phyloP scores from a whole-genome alignment of 2,113 vertebrate genomes.

The Parus major region DNA sequence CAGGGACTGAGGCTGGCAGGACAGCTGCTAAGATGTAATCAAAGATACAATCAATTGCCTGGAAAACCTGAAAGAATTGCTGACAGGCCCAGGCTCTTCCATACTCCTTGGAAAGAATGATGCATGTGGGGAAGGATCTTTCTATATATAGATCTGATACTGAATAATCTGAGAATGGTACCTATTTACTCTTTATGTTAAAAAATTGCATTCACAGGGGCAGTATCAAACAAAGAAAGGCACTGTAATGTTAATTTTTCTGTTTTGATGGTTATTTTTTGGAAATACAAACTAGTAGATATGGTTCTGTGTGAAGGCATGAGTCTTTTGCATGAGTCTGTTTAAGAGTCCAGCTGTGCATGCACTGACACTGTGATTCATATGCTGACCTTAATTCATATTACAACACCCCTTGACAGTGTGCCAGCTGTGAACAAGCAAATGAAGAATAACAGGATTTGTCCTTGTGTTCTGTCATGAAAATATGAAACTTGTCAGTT shows the following conservation, averaged over 20 bases:
- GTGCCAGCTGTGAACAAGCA: conserved; percentile 24
- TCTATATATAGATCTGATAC: background rate
- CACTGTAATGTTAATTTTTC: background rate
- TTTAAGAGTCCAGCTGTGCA: conserved; percentile 1
- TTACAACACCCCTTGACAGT: conserved; percentile 27
- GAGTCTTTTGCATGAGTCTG: background rate
- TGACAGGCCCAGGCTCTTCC: background rate
- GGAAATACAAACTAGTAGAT: background rate
- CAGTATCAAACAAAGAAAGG: background rate
- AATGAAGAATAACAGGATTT: background rate
- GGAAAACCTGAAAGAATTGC: background rate
- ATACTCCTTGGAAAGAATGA: background rate
- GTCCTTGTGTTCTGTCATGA: background rate
- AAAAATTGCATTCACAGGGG: background rate
- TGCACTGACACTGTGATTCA: background rate
- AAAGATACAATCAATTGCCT: background rate
- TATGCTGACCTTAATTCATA: conserved; percentile 40
- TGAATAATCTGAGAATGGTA: background rate
- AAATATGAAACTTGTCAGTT: background rate
- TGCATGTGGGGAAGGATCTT: background rate
- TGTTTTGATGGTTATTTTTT: background rate
- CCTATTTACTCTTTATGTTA: background rate
- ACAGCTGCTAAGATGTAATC: background rate
- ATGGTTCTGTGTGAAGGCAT: background rate
- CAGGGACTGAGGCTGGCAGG: background rate